phyloP scores from a whole-genome alignment of 2,888 invertebrate species.

The Masnerella sp. region DNA sequence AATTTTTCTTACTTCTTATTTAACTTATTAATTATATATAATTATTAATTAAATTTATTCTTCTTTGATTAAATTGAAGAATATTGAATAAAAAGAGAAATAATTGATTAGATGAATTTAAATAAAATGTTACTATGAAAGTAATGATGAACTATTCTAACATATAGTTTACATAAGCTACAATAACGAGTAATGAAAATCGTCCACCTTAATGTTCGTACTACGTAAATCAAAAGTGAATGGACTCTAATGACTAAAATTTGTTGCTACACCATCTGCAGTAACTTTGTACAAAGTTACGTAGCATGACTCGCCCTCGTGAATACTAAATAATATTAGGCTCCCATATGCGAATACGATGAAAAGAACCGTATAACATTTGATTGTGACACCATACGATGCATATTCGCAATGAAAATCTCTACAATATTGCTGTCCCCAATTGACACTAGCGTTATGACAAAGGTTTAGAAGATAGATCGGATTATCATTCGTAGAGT shows the following conservation, averaged over 20 bases:
- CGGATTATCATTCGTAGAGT: conserved; percentile 18
- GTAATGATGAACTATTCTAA: background rate
- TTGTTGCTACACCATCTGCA: conserved; percentile 12
- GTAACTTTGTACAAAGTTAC: conserved; percentile 31
- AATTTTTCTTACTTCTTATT: no score
- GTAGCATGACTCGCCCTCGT: conserved; percentile 21
- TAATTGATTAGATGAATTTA: no score
- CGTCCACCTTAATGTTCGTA: no score
- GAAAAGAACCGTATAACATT: conserved; percentile 25
- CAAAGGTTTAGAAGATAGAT: conserved; percentile 43
- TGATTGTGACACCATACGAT: conserved; percentile 43
- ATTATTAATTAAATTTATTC: no score
- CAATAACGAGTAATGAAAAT: background rate
- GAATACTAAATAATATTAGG: conserved; percentile 46
- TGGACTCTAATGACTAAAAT: conserved; percentile 18
- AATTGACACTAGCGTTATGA: conserved; percentile 51
- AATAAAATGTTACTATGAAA: no score
- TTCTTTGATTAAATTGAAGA: no score
- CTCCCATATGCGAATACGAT: conserved; percentile 31
- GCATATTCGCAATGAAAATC: conserved; percentile 32
- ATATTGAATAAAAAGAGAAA: no score
- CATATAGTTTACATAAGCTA: conserved; percentile 4
- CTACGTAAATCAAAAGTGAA: conserved; percentile 17
- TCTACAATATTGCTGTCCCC: conserved; percentile 51
- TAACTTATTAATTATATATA: no score